Evolutionary conservation across 92 coral and sea anemone species (phyloP).

Genomic region (Metridium senile): DNA sequence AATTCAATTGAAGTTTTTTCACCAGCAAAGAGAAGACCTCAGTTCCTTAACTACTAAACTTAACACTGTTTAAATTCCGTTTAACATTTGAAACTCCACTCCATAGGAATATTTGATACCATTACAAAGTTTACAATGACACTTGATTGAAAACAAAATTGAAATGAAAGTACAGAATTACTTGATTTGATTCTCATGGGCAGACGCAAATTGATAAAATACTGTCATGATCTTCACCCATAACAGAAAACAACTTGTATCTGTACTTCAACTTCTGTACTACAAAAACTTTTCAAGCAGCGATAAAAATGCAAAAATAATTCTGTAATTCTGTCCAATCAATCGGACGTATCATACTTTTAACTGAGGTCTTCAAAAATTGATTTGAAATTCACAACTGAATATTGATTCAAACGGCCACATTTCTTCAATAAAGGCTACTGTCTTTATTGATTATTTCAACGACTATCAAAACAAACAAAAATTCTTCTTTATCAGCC

Average conservation of each 20-base stretch:
- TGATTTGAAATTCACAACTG: not conserved
- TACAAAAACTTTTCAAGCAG: too few species aligned
- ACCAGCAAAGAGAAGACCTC: conserved; percentile 38
- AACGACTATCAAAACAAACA: not conserved
- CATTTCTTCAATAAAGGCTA: not conserved
- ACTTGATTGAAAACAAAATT: not conserved
- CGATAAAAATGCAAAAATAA: too few species aligned
- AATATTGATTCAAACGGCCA: not conserved
- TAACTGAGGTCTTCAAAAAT: too few species aligned
- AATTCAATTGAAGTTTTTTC: conserved; percentile 34
- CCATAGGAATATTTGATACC: not conserved
- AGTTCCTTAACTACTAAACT: conserved; percentile 8
- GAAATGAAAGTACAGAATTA: not conserved
- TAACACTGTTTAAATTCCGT: not conserved
- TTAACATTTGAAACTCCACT: not conserved
- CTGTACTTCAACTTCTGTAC: not conserved
- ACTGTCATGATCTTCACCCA: not conserved
- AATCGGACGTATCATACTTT: too few species aligned
- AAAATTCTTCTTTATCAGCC: not conserved
- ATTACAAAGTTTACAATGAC: too few species aligned
- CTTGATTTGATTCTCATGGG: too few species aligned
- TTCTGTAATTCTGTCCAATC: too few species aligned
- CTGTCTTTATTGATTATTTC: not conserved
- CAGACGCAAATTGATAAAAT: too few species aligned
- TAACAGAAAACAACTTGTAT: not conserved